These are phyloP conservation scores for Phengaris alcon DNA, from an alignment of 2,888 invertebrate species.

Conservation along the genomic window DNA sequence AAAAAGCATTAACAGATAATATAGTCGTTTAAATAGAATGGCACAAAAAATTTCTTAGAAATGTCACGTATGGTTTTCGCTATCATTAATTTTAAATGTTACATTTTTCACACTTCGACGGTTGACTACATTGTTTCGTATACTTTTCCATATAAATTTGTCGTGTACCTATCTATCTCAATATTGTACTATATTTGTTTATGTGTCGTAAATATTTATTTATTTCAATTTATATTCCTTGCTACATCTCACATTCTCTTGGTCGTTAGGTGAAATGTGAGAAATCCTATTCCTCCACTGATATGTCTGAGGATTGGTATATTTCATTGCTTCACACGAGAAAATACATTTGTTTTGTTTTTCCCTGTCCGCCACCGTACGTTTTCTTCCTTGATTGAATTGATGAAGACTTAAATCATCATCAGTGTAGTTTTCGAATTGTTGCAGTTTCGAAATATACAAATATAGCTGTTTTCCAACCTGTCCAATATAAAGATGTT, in stretches of 20 bases:
- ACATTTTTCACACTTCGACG: too few relatives aligned
- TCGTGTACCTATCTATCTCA: too few relatives aligned
- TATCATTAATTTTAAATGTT: too few relatives aligned
- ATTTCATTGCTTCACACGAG: constrained; percentile 20
- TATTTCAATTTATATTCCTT: constrained; percentile 5
- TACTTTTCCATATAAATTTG: too few relatives aligned
- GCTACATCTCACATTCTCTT: background rate
- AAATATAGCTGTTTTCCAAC: background rate
- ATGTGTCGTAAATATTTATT: background rate
- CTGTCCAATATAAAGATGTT: too few relatives aligned
- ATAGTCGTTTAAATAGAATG: too few relatives aligned
- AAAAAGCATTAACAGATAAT: too few relatives aligned
- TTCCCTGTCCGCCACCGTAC: background rate
- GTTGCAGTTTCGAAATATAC: background rate
- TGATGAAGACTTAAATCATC: background rate
- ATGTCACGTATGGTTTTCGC: too few relatives aligned
- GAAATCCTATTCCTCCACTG: constrained; percentile 23
- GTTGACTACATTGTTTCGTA: too few relatives aligned
- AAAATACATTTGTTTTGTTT: constrained; percentile 11
- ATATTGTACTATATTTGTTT: too few relatives aligned
- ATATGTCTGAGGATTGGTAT: constrained; percentile 16
- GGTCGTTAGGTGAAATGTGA: background rate
- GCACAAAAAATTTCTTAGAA: too few relatives aligned
- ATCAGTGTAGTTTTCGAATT: background rate
- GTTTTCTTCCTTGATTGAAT: background rate